phyloP scores from a whole-genome alignment of 2,113 vertebrate genomes.

The Ifrita kowaldi region DNA sequence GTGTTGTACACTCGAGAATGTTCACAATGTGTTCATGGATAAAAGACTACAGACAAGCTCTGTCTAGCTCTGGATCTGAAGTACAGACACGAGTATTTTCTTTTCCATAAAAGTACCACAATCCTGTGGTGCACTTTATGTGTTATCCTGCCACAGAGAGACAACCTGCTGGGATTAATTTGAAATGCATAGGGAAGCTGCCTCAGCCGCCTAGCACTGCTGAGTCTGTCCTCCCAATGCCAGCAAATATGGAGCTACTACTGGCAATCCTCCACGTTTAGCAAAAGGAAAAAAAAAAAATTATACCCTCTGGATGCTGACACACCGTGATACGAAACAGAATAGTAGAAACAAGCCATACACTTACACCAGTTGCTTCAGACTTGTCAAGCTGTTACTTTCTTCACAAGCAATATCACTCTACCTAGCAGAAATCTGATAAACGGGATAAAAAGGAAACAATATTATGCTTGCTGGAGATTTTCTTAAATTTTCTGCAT shows the following conservation, averaged over 20 bases:
- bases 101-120: not conserved
- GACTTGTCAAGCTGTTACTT: not conserved
- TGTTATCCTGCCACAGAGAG: not conserved
- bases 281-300: not conserved
- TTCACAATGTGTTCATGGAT: not conserved
- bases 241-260: not conserved
- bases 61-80: not conserved
- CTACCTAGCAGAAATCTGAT: fast-evolving
- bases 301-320: not conserved
- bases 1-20: not conserved
- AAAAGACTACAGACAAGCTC: not conserved
- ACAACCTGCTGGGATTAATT: constrained; percentile 35
- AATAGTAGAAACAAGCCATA: not conserved
- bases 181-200: constrained; percentile 26
- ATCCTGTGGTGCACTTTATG: not conserved
- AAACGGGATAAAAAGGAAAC: not conserved
- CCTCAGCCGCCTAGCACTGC: not conserved
- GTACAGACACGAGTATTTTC: not conserved
- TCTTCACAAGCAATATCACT: not conserved
- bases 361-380: not conserved
- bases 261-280: not conserved
- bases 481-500: not conserved
- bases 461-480: not conserved
- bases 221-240: not conserved
- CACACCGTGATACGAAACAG: not conserved